Evolutionary conservation across 2,797 vertebrate genomes (phyloP), one percentile per base, ranked within the genome.

Genomic region (Brachyalestes nurse): DNA sequence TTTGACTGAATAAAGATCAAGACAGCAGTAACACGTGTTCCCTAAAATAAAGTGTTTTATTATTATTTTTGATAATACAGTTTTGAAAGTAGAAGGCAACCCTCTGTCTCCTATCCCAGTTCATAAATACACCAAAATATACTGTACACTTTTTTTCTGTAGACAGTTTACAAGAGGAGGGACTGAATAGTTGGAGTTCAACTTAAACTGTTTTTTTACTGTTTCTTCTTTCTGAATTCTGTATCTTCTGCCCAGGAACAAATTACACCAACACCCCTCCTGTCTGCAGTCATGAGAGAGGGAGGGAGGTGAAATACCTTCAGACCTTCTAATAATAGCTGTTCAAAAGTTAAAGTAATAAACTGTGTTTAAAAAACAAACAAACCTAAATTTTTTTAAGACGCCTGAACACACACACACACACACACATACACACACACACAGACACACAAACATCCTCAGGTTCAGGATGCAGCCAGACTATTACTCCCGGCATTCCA

Each of bases 401-500:
- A 78, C 49, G 19, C 25, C 25, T 34, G 51, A 34, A 77, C 42
- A 73, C 62, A 71, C 21, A 76, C 47, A 75, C 38, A 58, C 21
- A 66, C n/a, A 55, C 69, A 49, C 71, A 60, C n/a, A 28, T 17
- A 72, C 21, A 76, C 47, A 75, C 38, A 58, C 21, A 66, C n/a
- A 55, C 69, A 49, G 65, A 60, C n/a, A 28, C 14, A 72, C 21
- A 19, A 9, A 51, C 75, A 51, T 14, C 42, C 66, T 60, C 21
- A 69, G 72, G 73, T 55, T 81, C 65, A 72, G 79, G 28, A 28
- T 28, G 79, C 64, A 23, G 47, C 53, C 79, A 78, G 57, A 55
- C 79, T 51, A 70, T 72, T 79, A 66, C 67, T 67, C 79, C 60
- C 42, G 42, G 47, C 45, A 62, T 78, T 74, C 65, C 51, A 69